Percentiles rank a stretch among this genome's conserved stretches.
phyloP scores from a whole-genome alignment of 2,113 vertebrate species.

The Pedionomus torquatus region DNA sequence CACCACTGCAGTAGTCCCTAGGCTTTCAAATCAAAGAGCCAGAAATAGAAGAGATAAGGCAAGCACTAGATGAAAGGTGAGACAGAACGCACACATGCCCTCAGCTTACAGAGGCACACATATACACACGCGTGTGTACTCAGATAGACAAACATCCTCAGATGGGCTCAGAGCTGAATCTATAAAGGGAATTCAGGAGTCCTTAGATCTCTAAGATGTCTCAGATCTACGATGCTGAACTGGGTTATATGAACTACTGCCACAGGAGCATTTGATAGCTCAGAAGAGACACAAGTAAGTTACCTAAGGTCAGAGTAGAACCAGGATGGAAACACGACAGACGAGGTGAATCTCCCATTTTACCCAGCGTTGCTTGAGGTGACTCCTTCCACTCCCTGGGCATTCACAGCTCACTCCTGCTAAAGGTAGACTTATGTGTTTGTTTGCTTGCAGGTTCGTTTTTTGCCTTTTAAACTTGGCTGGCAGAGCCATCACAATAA shows the following conservation, averaged over 20 bases:
- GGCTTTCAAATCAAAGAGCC: background rate
- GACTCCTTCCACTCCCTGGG: background rate
- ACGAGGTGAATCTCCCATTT: background rate
- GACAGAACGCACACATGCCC: background rate
- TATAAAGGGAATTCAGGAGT: background rate
- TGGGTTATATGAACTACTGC: background rate
- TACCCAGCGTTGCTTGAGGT: background rate
- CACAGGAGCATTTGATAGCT: background rate
- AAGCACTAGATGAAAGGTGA: constrained; percentile 14
- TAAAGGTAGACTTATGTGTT: background rate
- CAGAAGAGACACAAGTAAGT: background rate
- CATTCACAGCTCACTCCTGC: background rate
- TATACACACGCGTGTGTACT: background rate
- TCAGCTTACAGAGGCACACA: background rate
- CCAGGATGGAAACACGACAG: background rate
- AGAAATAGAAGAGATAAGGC: background rate
- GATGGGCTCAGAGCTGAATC: background rate
- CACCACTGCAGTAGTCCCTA: background rate
- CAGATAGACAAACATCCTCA: background rate
- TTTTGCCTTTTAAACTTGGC: background rate
- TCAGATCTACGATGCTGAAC: background rate
- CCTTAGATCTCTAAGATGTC: background rate
- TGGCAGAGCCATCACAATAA: background rate
- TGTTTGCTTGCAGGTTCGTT: background rate
- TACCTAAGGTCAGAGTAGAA: background rate